These are phyloP conservation scores for Cephus pulcher DNA, from an alignment of 2,888 invertebrate genomes.

Conservation along the genomic window DNA sequence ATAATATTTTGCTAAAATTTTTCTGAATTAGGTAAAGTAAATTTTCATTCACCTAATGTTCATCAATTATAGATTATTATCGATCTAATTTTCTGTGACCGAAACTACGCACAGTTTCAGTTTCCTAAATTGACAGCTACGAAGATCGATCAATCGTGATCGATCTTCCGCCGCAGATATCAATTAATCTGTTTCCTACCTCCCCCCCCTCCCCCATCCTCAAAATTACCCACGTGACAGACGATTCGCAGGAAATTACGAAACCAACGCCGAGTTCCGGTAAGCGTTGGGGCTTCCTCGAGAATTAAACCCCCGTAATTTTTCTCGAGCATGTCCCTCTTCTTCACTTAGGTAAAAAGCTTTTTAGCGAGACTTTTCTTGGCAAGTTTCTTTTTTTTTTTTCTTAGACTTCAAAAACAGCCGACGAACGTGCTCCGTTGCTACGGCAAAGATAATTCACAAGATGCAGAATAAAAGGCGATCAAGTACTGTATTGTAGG, in stretches of 20 bases:
- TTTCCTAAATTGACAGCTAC: neutral
- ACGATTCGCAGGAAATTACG: neutral
- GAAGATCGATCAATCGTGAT: neutral
- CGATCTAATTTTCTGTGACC: neutral
- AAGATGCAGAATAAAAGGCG: neutral
- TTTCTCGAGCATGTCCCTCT: slow-evolving; percentile 10
- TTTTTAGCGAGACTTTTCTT: slow-evolving; percentile 39
- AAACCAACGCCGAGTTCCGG: neutral
- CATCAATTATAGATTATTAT: neutral
- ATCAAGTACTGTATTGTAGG: neutral
- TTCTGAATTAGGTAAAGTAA: neutral
- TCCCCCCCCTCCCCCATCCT: neutral
- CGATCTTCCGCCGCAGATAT: neutral
- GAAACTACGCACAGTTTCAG: neutral
- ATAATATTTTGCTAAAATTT: neutral
- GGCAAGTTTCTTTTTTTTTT: neutral
- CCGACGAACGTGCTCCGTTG: neutral
- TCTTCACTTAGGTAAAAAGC: slow-evolving; percentile 47
- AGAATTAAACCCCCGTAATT: neutral
- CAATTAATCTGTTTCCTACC: neutral
- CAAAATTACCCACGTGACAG: neutral
- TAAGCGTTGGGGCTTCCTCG: neutral
- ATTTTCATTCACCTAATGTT: neutral
- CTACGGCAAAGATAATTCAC: neutral
- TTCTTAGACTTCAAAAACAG: neutral